These are phyloP conservation scores for Ips typographus DNA, from an alignment of 1,140 invertebrate genomes.

Conservation along the genomic window DNA sequence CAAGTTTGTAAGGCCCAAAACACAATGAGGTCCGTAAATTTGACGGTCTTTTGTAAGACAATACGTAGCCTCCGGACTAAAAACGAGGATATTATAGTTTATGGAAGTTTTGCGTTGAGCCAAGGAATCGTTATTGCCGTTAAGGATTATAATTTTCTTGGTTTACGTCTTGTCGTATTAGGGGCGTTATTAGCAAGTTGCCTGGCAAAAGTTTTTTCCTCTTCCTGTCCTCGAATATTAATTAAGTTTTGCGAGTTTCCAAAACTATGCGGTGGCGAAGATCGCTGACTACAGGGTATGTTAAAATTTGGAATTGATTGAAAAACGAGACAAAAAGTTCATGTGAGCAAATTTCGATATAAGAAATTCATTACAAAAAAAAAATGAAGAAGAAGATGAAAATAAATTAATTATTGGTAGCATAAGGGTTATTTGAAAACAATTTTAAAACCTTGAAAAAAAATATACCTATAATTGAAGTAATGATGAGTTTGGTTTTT, in stretches of 20 bases:
- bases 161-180: slow-evolving; percentile 20
- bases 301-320: too few relatives aligned
- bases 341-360: too few relatives aligned
- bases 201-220: background rate
- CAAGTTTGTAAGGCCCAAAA: slow-evolving; percentile 43
- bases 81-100: slow-evolving; percentile 45
- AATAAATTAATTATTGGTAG: too few relatives aligned
- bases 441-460: too few relatives aligned
- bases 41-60: slow-evolving; percentile 35
- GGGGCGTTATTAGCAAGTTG: slow-evolving; percentile 8
- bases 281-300: too few relatives aligned
- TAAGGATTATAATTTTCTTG: slow-evolving; percentile 30
- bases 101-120: slow-evolving; percentile 39
- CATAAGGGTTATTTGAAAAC: too few relatives aligned
- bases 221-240: background rate
- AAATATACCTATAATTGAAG: too few relatives aligned
- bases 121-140: slow-evolving; percentile 35
- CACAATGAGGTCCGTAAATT: slow-evolving; percentile 34
- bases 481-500: too few relatives aligned
- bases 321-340: too few relatives aligned
- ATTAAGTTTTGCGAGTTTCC: background rate
- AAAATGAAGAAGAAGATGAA: too few relatives aligned
- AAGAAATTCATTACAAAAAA: too few relatives aligned
- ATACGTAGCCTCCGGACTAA: slow-evolving; percentile 36
- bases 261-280: too few relatives aligned